Conservation (phyloP, 2,797 vertebrate species). For the Alauda arvensis region DNA sequence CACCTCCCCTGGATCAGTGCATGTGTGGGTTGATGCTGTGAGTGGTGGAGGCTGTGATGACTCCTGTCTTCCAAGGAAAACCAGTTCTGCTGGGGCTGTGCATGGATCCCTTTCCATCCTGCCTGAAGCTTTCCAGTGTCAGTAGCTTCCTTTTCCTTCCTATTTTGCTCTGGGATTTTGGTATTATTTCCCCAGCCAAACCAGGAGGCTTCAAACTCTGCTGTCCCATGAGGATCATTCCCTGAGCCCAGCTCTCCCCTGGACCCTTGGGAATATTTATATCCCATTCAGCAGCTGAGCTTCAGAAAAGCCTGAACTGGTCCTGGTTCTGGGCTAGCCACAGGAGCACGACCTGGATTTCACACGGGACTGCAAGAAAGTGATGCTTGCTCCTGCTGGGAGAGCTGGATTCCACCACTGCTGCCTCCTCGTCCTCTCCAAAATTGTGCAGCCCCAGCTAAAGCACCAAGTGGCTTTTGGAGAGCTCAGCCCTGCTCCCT, state of each 20-base stretch:
- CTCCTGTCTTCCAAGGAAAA: neutral
- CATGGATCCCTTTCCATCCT: neutral
- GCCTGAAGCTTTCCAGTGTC: neutral
- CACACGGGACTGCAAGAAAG: neutral
- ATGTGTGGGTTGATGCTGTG: rapidly evolving
- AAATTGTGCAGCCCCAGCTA: neutral
- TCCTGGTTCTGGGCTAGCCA: neutral
- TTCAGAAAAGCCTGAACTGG: neutral
- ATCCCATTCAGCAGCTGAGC: neutral
- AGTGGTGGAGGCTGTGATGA: neutral
- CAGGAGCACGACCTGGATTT: neutral
- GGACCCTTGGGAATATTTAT: neutral
- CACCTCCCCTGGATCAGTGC: neutral
- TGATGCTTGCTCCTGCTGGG: neutral
- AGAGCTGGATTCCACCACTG: neutral
- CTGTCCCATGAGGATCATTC: neutral
- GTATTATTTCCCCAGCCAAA: neutral
- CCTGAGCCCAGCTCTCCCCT: neutral
- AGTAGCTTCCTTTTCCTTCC: neutral
- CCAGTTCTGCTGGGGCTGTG: neutral
- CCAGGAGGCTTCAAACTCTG: neutral
- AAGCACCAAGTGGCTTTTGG: neutral
- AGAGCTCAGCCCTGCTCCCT: neutral
- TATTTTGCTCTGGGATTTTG: neutral
- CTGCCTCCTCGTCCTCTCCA: neutral